Evolutionary conservation across 2,113 vertebrate genomes (phyloP).

Genomic region (Cottus gobio): DNA sequence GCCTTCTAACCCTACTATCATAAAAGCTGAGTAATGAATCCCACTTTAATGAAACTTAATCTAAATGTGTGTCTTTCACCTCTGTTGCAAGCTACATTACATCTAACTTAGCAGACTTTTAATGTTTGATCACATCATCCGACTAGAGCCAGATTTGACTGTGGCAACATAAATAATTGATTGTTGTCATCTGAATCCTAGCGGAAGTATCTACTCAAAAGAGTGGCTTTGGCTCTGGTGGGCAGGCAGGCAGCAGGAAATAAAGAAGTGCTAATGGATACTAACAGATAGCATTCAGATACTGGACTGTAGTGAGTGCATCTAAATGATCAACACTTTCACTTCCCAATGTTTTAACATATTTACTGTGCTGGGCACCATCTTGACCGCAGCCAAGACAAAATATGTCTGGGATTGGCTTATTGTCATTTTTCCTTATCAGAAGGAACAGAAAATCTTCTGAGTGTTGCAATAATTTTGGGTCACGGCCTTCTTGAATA

Average conservation of each 20-base stretch:
- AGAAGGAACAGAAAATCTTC: background rate
- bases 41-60: constrained; percentile 1
- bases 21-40: constrained; percentile 14
- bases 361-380: background rate
- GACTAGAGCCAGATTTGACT: constrained; percentile 2
- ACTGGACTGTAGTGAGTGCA: background rate
- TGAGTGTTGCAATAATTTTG: background rate
- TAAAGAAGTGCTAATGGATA: constrained; percentile 8
- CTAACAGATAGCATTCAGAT: background rate
- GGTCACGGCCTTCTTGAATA: background rate
- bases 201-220: constrained; percentile 11
- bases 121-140: background rate
- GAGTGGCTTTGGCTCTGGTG: background rate
- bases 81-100: background rate
- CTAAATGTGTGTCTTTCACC: constrained; percentile 15
- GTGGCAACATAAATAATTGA: constrained; percentile 40
- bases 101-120: background rate
- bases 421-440: background rate
- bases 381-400: background rate
- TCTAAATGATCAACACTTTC: constrained; percentile 7
- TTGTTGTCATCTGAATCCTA: constrained; percentile 34
- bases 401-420: background rate
- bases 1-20: background rate
- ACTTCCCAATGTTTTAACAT: background rate
- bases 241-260: constrained; percentile 8